A percentile compares a stretch with the other conserved stretches of the same genome.
Evolutionary conservation across 2,113 vertebrate genomes (phyloP).

Genomic region (Cavia porcellus): DNA sequence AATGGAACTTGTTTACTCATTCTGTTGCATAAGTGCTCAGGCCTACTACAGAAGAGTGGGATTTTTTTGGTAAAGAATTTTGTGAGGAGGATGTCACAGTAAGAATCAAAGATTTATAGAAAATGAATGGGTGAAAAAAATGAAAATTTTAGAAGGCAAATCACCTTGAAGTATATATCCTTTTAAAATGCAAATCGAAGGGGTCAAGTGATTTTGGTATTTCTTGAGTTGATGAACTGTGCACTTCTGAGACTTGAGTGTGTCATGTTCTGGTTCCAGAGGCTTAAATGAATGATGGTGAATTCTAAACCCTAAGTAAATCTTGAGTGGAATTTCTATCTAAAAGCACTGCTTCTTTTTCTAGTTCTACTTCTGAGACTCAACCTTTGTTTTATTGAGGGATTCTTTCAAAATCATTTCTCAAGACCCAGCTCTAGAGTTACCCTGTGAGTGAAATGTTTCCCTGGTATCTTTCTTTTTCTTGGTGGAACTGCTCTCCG

Average conservation of each 20-base stretch:
- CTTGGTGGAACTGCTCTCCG: neutral
- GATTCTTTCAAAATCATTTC: neutral
- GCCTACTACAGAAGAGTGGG: neutral
- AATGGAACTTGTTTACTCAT: neutral
- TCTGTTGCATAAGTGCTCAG: neutral
- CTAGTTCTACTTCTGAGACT: neutral
- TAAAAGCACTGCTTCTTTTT: neutral
- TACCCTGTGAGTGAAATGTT: neutral
- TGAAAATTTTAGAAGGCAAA: neutral
- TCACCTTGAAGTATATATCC: neutral
- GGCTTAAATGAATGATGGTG: neutral
- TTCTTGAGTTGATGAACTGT: neutral
- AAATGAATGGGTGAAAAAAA: constrained; percentile 1
- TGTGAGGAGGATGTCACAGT: neutral
- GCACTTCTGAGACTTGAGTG: neutral
- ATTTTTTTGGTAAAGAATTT: neutral
- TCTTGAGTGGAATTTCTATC: neutral
- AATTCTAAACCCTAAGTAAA: neutral
- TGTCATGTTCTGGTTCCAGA: neutral
- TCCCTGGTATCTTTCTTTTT: neutral
- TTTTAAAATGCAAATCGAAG: neutral
- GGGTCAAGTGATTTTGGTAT: neutral
- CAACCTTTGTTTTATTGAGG: neutral
- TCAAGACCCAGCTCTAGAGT: neutral
- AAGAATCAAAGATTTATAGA: neutral